These are phyloP conservation scores for Manis crassicaudata DNA, from an alignment of 2,797 vertebrate genomes.

Conservation along the genomic window DNA sequence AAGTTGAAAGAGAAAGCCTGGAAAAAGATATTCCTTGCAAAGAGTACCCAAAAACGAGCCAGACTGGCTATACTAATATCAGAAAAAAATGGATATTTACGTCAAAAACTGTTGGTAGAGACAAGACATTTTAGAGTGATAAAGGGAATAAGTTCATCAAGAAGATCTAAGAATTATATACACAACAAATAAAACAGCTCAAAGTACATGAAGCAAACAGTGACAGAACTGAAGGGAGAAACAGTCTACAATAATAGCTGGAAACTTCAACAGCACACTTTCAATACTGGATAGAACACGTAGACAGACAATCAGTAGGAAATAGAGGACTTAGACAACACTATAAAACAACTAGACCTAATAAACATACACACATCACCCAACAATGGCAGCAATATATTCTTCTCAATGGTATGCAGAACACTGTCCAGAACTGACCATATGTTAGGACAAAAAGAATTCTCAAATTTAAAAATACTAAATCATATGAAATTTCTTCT, in stretches of 20 bases:
- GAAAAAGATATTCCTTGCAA: background rate
- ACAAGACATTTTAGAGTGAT: background rate
- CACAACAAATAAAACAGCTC: background rate
- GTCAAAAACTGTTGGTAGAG: background rate
- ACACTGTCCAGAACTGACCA: background rate
- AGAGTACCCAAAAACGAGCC: background rate
- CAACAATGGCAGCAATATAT: background rate
- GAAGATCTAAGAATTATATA: background rate
- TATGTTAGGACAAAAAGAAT: background rate
- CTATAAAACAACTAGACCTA: background rate
- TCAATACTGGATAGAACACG: constrained; percentile 1
- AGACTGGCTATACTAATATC: background rate
- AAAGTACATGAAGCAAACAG: background rate
- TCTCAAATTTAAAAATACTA: background rate
- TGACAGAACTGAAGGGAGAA: background rate
- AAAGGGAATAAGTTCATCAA: background rate
- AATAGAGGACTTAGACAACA: background rate
- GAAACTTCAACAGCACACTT: background rate
- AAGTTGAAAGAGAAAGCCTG: background rate
- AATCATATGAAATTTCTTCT: background rate
- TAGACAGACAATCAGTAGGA: background rate
- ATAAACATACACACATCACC: background rate
- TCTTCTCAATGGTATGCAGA: background rate
- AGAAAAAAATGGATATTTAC: background rate
- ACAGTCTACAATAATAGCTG: background rate